Percentiles rank a stretch among this genome's conserved stretches.
phyloP scores from a whole-genome alignment of 1,140 invertebrate genomes.

The Araneus ventricosus region DNA sequence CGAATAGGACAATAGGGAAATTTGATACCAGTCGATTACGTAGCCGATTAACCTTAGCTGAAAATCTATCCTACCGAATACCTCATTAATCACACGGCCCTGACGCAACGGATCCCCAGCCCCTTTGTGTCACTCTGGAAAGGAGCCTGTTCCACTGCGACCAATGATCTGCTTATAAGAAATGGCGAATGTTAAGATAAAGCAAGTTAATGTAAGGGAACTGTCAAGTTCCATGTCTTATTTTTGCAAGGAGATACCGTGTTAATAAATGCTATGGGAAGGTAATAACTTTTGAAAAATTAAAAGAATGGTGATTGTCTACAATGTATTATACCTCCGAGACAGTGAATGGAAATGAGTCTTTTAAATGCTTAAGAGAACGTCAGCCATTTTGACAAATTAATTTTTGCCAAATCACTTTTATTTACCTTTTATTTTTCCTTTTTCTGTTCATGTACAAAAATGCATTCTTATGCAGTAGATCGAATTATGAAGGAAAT shows the following conservation, averaged over 20 bases:
- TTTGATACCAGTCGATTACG: conserved; percentile 60
- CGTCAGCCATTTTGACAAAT: too few relatives aligned
- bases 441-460: too few relatives aligned
- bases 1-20: conserved; percentile 58
- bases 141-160: neutral
- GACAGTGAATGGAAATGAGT: too few relatives aligned
- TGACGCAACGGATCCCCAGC: neutral
- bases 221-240: neutral
- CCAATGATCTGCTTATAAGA: neutral
- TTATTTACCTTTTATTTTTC: too few relatives aligned
- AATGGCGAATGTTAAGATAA: neutral
- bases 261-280: neutral
- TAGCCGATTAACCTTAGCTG: conserved; percentile 63
- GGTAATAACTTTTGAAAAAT: neutral
- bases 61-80: neutral
- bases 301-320: neutral
- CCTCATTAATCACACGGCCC: conserved; percentile 49
- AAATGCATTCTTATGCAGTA: too few relatives aligned
- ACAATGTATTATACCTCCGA: too few relatives aligned
- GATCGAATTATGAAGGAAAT: too few relatives aligned
- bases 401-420: too few relatives aligned
- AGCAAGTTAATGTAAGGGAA: neutral
- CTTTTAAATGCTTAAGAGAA: too few relatives aligned
- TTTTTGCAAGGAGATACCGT: neutral
- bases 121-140: neutral